phyloP scores from a whole-genome alignment of 2,797 vertebrate genomes.

The Etheostoma perlongum region DNA sequence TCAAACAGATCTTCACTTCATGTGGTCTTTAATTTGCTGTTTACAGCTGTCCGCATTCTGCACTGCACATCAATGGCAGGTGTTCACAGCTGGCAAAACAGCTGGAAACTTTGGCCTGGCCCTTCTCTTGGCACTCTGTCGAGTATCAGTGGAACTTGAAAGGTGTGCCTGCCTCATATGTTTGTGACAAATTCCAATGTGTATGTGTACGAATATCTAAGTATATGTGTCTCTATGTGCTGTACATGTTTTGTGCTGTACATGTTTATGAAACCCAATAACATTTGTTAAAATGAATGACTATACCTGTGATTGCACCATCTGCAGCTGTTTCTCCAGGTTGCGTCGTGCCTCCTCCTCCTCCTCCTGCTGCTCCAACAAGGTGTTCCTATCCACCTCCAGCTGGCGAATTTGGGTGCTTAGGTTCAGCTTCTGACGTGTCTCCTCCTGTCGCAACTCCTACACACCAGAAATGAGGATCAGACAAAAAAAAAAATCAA shows the following conservation, averaged over 20 bases:
- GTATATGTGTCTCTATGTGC: not conserved
- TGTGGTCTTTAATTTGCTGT: conserved; percentile 25
- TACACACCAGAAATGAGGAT: conserved; percentile 58
- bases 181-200: not conserved
- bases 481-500: conserved; percentile 7
- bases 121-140: not conserved
- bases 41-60: conserved; percentile 20
- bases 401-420: conserved; percentile 95
- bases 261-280: not conserved
- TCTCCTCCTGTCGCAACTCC: conserved; percentile 98
- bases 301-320: conserved; percentile 91
- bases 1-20: not conserved
- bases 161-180: not conserved
- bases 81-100: conserved; percentile 40
- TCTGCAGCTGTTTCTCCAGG: conserved; percentile 94
- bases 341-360: conserved; percentile 94
- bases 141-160: not conserved
- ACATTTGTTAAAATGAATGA: not conserved
- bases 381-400: conserved; percentile 93
- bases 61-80: conserved; percentile 6
- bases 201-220: not conserved
- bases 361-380: conserved; percentile 98
- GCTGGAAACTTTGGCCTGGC: conserved; percentile 1
- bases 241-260: not conserved
- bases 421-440: conserved; percentile 96